Base-by-base conservation (phyloP, 1,140 invertebrate species). In the Hirudo medicinalis region DNA sequence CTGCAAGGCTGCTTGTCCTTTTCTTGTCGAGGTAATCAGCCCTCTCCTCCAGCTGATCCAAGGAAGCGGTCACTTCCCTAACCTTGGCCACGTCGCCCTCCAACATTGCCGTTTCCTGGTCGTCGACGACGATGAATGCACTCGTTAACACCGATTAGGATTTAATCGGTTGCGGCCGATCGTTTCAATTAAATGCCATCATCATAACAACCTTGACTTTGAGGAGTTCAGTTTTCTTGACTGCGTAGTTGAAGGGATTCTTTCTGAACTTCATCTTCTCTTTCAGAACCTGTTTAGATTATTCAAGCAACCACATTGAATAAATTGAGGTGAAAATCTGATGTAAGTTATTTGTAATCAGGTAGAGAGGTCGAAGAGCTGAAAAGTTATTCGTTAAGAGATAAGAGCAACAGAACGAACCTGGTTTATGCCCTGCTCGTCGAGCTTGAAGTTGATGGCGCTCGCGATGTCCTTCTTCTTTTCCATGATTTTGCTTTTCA, bases 221-320 rank as follows among this genome's bases (percentile, higher is more conserved):
- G 87, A 98, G 89, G 0, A 98, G 83, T 75, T 91, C 86, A 0
- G 92, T 92, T 79, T 99, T 98, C 78, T 90, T 91, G 88, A 97
- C 91, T 0, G 95, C 96, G 83, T 94, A 98, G 83, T 99, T 98
- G 72, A 91, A 91, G 0, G 94, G 94, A 76, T 88, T 89, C 55
- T 89, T 88, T 74, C 92, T 88, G 80, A 97, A 98, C 74, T 90
- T 86, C 75, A 90, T 89, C 81, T 97, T 98, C 79, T 97, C 93
- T 76, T 87, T 86, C n/a, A 97, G 88, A 73, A 96, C 94, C 84
- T 49, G 11, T 5, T 13, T 0, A 49, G 11, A 15, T 49, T 49
- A 17, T 49, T 49, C 15, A 6, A 40, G 40, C 11, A 40, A 40
- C 11, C 40, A 40, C n/a, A n/a, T n/a, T n/a, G n/a, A n/a, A n/a